These are phyloP conservation scores for Crocidura indochinensis DNA, from an alignment of 2,797 vertebrate species.

Conservation along the genomic window DNA sequence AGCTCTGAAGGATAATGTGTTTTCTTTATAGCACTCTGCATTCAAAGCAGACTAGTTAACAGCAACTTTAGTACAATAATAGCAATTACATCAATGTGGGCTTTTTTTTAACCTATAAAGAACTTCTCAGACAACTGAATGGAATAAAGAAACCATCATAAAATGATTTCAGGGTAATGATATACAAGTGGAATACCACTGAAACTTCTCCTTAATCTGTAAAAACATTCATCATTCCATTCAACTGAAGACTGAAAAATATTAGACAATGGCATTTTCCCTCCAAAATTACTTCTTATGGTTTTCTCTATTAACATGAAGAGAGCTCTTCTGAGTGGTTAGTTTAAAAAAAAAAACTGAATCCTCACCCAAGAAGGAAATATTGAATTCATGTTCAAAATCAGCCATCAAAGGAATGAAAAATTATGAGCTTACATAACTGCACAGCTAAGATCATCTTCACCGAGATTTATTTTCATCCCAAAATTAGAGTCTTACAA, in stretches of 20 bases:
- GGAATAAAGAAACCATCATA: slow-evolving; percentile 82
- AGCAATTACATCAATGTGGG: slow-evolving; percentile 86
- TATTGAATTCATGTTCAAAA: slow-evolving; percentile 73
- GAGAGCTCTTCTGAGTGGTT: slow-evolving; percentile 72
- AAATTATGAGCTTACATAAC: neutral
- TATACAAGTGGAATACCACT: slow-evolving; percentile 79
- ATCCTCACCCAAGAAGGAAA: slow-evolving; percentile 63
- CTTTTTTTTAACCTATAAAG: slow-evolving; percentile 60
- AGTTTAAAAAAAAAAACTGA: slow-evolving; percentile 65
- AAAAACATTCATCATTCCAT: slow-evolving; percentile 75
- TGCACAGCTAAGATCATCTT: slow-evolving; percentile 53
- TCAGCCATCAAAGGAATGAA: slow-evolving; percentile 61
- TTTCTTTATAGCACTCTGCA: slow-evolving; percentile 88
- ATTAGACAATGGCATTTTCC: slow-evolving; percentile 64
- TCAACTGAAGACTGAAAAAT: slow-evolving; percentile 71
- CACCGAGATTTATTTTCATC: slow-evolving; percentile 75
- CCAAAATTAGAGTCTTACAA: slow-evolving; percentile 69
- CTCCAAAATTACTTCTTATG: slow-evolving; percentile 64
- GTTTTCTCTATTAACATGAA: slow-evolving; percentile 80
- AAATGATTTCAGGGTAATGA: slow-evolving; percentile 85
- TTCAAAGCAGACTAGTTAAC: slow-evolving; percentile 90
- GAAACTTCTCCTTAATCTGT: slow-evolving; percentile 74
- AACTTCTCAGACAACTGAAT: slow-evolving; percentile 77
- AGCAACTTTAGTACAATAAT: slow-evolving; percentile 90
- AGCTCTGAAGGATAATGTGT: slow-evolving; percentile 86